Base-by-base conservation (phyloP, 2,888 invertebrate genomes). In the Mactromeris polynyma region DNA sequence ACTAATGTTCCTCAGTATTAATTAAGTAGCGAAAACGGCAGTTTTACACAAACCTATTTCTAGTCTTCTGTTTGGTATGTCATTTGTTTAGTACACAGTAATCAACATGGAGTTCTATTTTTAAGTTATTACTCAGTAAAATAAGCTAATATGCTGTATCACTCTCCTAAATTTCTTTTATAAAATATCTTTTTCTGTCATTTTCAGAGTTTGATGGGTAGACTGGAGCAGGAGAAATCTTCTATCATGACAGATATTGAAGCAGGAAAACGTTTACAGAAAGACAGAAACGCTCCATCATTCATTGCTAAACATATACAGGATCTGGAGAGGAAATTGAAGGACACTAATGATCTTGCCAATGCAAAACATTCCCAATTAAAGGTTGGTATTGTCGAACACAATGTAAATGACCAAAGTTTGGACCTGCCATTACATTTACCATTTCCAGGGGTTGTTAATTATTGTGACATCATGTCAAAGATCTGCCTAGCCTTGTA, bases 321-420 rank as follows among this genome's bases (percentile, higher is more conserved):
- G 93, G 98, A 98, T 85, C 97, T 99, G n/a, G 99, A 99, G 96
- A 97, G 97, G 26, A 98, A 98, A 79, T 99, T 99, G 98, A 98
- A 98, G 94, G 98, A 98, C 87, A 98, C 98, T 0, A 99, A 98
- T 94, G 98, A 98, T 78, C 98, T 98, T 91, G 98, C 98, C 19
- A 98, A 98, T 38, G 98, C 98, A 89, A 98, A 98, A 94, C 97
- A 99, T 26, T 98, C 98, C 94, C 98, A 98, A 91, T 97, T 99
- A 1, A 98, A 96, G 95, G 96, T 95, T 91, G 69, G 86, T 51
- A 9, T 31, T 4, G 7, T 64, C 2, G 26, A 64, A 0, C 4
- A 4, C n/a, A 64, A 26, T 64, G 58, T 26, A 6, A n/a, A 51
- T n/a, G 19, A 51, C 51, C 19, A 51, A 2, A 17, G 4, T 51